Percentiles rank a stretch among this genome's conserved stretches.
Conservation (phyloP, 64 coral and sea anemone species). For the Actinia equina region DNA sequence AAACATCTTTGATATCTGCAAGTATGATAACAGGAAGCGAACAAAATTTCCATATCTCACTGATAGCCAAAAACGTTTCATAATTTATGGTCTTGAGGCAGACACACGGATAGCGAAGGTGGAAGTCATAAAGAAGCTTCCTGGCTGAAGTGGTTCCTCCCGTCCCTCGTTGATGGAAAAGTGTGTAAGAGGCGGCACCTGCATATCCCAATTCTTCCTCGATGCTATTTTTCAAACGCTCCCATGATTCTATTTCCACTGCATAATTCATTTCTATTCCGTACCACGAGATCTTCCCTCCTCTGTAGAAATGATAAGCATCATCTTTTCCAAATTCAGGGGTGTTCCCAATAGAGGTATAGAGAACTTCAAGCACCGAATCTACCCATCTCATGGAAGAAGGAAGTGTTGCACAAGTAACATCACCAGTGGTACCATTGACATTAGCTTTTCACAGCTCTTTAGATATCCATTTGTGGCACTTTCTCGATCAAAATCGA, state of each 20-base stretch:
- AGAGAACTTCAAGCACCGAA: conserved; percentile 47
- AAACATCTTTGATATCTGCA: conserved; percentile 23
- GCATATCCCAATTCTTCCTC: conserved; percentile 6
- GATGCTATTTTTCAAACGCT: background rate
- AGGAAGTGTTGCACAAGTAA: background rate
- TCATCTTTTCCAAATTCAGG: conserved; percentile 54
- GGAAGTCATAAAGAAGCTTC: conserved; percentile 50
- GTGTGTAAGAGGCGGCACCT: conserved; percentile 5
- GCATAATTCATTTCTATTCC: conserved; percentile 52
- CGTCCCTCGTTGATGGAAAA: conserved; percentile 60
- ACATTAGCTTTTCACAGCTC: conserved; percentile 12
- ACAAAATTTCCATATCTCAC: conserved; percentile 42
- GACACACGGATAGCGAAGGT: conserved; percentile 53
- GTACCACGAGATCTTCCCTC: conserved; percentile 75
- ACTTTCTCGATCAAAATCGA: conserved; percentile 66
- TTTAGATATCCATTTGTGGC: conserved; percentile 34
- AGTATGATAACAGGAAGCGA: conserved; percentile 49
- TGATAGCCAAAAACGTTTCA: conserved; percentile 38
- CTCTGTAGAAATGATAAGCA: conserved; percentile 58
- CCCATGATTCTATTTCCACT: conserved; percentile 46
- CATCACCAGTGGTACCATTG: background rate
- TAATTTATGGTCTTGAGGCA: conserved; percentile 33
- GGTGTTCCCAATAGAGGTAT: conserved; percentile 27
- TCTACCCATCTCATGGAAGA: conserved; percentile 44
- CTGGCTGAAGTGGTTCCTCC: conserved; percentile 73